Conservation (phyloP, 2,797 vertebrate genomes). For the Macroramphosus scolopax region DNA sequence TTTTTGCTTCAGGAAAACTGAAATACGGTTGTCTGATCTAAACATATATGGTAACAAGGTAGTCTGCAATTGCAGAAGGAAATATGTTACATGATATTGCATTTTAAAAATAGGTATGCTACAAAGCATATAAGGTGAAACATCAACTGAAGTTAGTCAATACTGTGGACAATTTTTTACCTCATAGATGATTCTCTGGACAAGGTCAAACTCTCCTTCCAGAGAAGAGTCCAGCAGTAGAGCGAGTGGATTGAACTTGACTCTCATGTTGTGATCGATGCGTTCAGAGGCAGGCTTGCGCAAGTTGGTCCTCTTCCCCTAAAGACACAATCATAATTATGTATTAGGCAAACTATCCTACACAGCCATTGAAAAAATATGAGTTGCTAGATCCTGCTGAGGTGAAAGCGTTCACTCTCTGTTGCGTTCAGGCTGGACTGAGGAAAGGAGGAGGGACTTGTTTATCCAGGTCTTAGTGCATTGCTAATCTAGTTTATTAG, state of each 20-base stretch:
- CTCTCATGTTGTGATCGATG: slow-evolving; percentile 91
- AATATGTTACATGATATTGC: background rate
- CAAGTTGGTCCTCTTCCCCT: slow-evolving; percentile 96
- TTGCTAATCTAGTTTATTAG: slow-evolving; percentile 50
- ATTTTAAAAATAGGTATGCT: too few species aligned
- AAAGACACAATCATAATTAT: slow-evolving; percentile 30
- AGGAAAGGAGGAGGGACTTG: slow-evolving; percentile 20
- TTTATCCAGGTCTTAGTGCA: slow-evolving; percentile 27
- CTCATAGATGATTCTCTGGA: slow-evolving; percentile 98
- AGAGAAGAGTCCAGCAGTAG: slow-evolving; percentile 94
- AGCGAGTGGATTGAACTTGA: slow-evolving; percentile 95
- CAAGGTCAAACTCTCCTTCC: slow-evolving; percentile 96
- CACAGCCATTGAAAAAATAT: background rate
- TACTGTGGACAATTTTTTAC: slow-evolving; percentile 63
- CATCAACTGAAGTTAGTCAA: too few species aligned
- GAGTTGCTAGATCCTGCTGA: background rate
- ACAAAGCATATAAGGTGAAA: background rate
- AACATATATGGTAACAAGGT: too few species aligned
- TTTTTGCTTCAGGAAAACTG: too few species aligned
- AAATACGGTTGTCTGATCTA: too few species aligned
- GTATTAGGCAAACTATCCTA: slow-evolving; percentile 8
- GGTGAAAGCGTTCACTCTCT: slow-evolving; percentile 2
- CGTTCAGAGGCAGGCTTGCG: slow-evolving; percentile 91
- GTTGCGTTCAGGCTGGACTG: slow-evolving; percentile 18
- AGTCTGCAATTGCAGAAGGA: too few species aligned